Base-by-base conservation (phyloP, 1,140 invertebrate genomes). In the Hormaphis cornu region DNA sequence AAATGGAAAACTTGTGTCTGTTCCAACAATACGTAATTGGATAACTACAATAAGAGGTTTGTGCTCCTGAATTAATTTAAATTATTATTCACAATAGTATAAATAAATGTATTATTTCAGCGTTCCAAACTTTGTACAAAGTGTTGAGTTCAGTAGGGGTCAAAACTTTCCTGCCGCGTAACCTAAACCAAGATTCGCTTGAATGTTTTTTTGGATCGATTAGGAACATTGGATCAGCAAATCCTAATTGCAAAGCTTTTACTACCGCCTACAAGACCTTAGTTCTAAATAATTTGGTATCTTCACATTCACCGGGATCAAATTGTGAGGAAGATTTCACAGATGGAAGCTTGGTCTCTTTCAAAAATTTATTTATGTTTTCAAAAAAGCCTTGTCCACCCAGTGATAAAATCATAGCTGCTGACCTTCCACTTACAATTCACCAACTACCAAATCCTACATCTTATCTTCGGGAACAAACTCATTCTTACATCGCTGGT, bases 11-110 rank as follows among this genome's bases (percentile, higher is more conserved):
- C 14, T 20, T 54, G 53, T 56, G 33, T 35, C 8, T 20, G 53
- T 56, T 37, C 53, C 53, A 35, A 54, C 52, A 33, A 35, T 56
- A 56, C n/a, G 30, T 18, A 56, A 56, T 56, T 56, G 53, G 53
- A 56, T 18, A 8, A 54, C 52, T 30, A 56, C 30, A 18, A 56
- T 35, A 22, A 56, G 53, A 56, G 30, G 53, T 37, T 33, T 35
- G 33, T 28, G 14, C 24, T 52, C 28, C 48, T 56, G 0, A 56
- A 33, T 37, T 20, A 12, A 35, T 54, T 30, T 54, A 20, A 14
- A 35, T 35, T 4, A 20, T 44, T 16, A 44, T 56, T 56, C 5
- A 22, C 2, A 35, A 22, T 56, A 33, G 2, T 14, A 35, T 37
- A 22, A 35, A 18, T 22, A 20, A 35, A 52, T 28, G 18, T 56